Conservation (phyloP, 2,797 vertebrate genomes). For the Zalophus californianus region DNA sequence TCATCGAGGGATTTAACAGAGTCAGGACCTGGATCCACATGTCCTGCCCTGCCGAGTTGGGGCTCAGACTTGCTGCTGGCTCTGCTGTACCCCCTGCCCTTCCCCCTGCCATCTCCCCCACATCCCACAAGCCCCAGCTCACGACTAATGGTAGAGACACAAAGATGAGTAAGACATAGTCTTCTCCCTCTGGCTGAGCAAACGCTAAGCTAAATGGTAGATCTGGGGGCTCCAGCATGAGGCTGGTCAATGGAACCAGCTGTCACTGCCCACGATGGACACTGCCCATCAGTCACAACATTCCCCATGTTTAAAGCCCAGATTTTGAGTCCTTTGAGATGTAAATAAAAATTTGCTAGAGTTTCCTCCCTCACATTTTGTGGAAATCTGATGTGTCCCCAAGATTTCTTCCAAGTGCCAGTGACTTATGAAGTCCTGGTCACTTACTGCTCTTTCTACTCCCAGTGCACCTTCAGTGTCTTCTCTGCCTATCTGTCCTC, state of each 20-base stretch:
- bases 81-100: neutral
- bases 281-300: neutral
- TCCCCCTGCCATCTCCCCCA: neutral
- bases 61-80: neutral
- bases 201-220: neutral
- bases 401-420: neutral
- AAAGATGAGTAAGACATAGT: neutral
- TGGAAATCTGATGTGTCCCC: neutral
- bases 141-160: neutral
- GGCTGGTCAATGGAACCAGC: neutral
- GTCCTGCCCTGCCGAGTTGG: neutral
- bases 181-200: neutral
- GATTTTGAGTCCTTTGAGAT: conserved; percentile 13
- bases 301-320: neutral
- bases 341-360: neutral
- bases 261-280: neutral
- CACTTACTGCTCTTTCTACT: neutral
- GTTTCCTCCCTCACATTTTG: neutral
- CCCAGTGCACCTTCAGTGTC: neutral
- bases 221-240: neutral
- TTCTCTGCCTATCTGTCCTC: neutral
- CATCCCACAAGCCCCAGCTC: neutral
- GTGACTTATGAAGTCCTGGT: neutral
- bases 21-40: too few relatives aligned
- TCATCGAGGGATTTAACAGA: neutral